A percentile compares a stretch with the other conserved stretches of the same genome.
These are phyloP conservation scores for Tetrax tetrax DNA, from an alignment of 2,113 vertebrate species.

Conservation along the genomic window DNA sequence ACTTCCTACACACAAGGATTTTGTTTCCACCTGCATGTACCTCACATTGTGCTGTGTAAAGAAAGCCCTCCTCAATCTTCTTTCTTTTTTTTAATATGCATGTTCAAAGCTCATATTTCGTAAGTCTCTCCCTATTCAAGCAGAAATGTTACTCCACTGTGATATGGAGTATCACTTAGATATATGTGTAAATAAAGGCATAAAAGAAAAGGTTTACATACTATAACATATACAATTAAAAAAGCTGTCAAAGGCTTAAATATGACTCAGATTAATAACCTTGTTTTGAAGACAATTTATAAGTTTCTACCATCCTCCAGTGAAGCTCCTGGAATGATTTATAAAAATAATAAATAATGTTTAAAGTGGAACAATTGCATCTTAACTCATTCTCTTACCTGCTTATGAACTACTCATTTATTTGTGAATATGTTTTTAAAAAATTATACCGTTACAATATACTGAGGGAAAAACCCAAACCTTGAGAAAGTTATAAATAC, in stretches of 20 bases:
- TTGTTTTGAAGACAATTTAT: background rate
- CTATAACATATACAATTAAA: background rate
- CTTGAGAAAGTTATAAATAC: background rate
- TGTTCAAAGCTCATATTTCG: background rate
- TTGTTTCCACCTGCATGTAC: background rate
- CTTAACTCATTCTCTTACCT: background rate
- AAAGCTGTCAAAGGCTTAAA: background rate
- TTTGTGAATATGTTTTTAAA: background rate
- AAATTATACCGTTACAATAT: background rate
- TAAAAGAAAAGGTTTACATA: background rate
- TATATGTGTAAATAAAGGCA: fast-evolving
- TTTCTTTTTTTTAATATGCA: background rate
- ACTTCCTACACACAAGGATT: background rate
- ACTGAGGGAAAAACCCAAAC: background rate
- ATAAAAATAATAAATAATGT: background rate
- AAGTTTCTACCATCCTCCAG: background rate
- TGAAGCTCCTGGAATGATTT: background rate
- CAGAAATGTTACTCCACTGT: background rate
- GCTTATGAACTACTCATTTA: background rate
- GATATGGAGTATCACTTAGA: background rate
- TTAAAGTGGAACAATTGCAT: background rate
- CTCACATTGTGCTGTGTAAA: background rate
- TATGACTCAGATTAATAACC: background rate
- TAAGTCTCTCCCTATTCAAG: background rate
- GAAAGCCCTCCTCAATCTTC: background rate